A percentile compares a stretch with the other conserved stretches of the same genome.
Evolutionary conservation across 2,113 vertebrate genomes (phyloP).

Genomic region (Amazona vittata): DNA sequence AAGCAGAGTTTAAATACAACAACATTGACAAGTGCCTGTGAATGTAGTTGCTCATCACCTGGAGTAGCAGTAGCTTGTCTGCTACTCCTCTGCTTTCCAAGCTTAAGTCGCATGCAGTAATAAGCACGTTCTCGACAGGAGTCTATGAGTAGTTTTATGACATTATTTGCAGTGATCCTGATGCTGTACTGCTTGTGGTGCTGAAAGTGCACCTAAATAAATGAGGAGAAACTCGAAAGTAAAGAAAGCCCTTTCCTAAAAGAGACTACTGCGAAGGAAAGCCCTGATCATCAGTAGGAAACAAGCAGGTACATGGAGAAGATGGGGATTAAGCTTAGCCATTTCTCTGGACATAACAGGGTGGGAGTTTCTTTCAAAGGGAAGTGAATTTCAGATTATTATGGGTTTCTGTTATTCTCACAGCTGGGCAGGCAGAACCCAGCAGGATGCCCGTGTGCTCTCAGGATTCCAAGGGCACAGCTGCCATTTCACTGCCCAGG

Average conservation of each 20-base stretch:
- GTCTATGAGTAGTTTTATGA: neutral
- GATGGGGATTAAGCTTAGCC: neutral
- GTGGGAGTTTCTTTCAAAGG: neutral
- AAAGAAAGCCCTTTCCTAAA: neutral
- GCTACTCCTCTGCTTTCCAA: neutral
- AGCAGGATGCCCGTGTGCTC: neutral
- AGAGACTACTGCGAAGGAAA: neutral
- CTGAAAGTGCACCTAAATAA: neutral
- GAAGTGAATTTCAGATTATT: neutral
- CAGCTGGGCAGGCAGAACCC: neutral
- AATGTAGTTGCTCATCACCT: neutral
- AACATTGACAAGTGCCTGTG: conserved; percentile 23
- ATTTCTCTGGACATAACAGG: neutral
- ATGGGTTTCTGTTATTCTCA: neutral
- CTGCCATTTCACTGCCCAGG: neutral
- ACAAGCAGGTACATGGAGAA: rapidly evolving
- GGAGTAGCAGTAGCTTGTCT: neutral
- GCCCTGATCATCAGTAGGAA: neutral
- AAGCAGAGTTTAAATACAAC: conserved; percentile 30
- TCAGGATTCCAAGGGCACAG: neutral
- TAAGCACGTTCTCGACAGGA: neutral
- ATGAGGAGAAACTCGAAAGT: neutral
- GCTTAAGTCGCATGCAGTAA: rapidly evolving
- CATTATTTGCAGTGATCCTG: neutral
- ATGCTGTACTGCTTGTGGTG: neutral